These are phyloP conservation scores for Mercenaria mercenaria DNA, from an alignment of 1,140 invertebrate species.

Conservation along the genomic window DNA sequence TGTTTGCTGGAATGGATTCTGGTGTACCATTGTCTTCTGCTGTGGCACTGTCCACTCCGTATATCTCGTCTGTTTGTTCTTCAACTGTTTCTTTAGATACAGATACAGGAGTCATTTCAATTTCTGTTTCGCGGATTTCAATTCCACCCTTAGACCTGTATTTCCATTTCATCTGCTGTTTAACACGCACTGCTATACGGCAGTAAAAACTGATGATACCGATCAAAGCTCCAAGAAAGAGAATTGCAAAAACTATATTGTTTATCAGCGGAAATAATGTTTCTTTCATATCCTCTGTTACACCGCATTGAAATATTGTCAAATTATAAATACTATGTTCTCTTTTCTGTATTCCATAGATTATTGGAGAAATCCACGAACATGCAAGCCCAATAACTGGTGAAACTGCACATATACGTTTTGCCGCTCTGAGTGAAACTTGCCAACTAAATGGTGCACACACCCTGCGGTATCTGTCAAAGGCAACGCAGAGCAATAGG, in stretches of 20 bases:
- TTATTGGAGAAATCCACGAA: neutral
- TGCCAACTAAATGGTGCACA: constrained; percentile 37
- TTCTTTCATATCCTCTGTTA: constrained; percentile 19
- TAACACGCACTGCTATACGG: neutral
- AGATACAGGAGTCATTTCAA: too few species aligned
- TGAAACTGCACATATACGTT: neutral
- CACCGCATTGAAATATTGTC: constrained; percentile 31
- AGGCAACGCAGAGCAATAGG: neutral
- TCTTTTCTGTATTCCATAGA: constrained; percentile 24
- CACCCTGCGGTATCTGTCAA: constrained; percentile 40
- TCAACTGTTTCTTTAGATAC: too few species aligned
- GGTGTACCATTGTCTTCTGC: too few species aligned
- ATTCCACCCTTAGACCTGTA: too few species aligned
- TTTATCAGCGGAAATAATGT: constrained; percentile 24
- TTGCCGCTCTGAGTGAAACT: neutral
- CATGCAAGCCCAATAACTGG: neutral
- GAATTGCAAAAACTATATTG: neutral
- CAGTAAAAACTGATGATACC: neutral
- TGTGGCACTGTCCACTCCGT: too few species aligned
- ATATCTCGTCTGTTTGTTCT: too few species aligned
- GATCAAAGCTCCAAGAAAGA: constrained; percentile 3
- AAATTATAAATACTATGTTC: neutral
- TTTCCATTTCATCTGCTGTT: neutral
- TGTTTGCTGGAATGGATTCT: too few species aligned
- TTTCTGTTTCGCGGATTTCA: too few species aligned